Base-by-base conservation (phyloP, 2,797 vertebrate genomes). In the Eleutherodactylus coqui region DNA sequence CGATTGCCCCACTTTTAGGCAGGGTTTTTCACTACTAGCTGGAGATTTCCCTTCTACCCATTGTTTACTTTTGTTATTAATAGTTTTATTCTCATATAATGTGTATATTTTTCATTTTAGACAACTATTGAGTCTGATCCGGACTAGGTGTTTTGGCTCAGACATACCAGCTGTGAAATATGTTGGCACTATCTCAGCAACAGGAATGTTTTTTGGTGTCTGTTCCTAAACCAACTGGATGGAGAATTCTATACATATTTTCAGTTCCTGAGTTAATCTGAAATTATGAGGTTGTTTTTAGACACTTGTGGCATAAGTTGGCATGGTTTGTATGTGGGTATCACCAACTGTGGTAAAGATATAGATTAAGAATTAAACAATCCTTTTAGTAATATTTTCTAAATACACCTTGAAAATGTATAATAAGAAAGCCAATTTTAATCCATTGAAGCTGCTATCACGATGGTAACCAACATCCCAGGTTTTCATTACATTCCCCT, bases 401-500 rank as follows among this genome's bases (percentile, higher is more conserved):
- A 24, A 36, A 55, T 36, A 6, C 29, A 21, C 27, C 10, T n/a
- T 16, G 29, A 78, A 51, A 75, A 75, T 32, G 3, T 32, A 3
- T 34, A 32, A 29, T 51, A 75, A 49, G 16, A 51, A 43, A 32
- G 6, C 3, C 27, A 49, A 72, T 6, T 72, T 24, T 45, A 75
- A 75, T 51, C 17, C 47, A 53, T 58, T 55, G 69, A 72, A 10
- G 9, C 69, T 41, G 41, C 19, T n/a, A 72, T 72, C 69, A 41
- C 69, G 11, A 43, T 72, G 51, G 51, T 11, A 36, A 24, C 75
- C n/a, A 17, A 7, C 47, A 14, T 38, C 21, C 75, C 21, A 7
- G 34, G 32, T n/a, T 78, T 78, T 77, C n/a, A 51, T 45, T 69
- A 49, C 43, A 69, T 81, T 49, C 32, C 16, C 19, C 45, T 34